phyloP scores from a whole-genome alignment of 2,797 vertebrate species.

The Coregonus sp. region DNA sequence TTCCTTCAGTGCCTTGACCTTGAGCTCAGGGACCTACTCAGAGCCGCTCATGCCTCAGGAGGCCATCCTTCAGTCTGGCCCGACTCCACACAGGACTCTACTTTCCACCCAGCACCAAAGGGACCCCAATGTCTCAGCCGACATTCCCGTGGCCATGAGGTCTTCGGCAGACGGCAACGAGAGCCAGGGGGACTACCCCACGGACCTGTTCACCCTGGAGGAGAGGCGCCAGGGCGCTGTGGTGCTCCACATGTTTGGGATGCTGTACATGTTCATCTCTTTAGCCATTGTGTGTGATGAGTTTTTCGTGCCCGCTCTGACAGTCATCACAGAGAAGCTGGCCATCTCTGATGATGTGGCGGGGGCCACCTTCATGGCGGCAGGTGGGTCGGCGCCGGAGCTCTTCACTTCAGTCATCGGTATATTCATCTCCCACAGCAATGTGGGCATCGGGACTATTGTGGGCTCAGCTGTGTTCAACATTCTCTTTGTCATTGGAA shows the following conservation, averaged over 20 bases:
- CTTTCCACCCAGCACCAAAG: slow-evolving; percentile 81
- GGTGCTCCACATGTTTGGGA: slow-evolving; percentile 90
- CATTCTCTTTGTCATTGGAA: slow-evolving; percentile 98
- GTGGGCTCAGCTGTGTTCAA: slow-evolving; percentile 99
- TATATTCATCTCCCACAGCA: slow-evolving; percentile 97
- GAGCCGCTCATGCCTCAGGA: slow-evolving; percentile 62
- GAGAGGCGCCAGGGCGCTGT: slow-evolving; percentile 88
- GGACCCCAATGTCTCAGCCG: slow-evolving; percentile 73
- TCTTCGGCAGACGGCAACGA: slow-evolving; percentile 69
- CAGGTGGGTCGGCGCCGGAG: slow-evolving; percentile 95
- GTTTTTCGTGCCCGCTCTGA: slow-evolving; percentile 97
- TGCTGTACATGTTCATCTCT: slow-evolving; percentile 99
- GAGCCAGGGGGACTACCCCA: slow-evolving; percentile 86
- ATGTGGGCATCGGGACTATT: slow-evolving; percentile 97
- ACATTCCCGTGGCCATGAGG: slow-evolving; percentile 71
- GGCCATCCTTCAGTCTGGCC: slow-evolving; percentile 62
- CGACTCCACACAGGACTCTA: slow-evolving; percentile 85
- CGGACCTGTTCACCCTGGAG: slow-evolving; percentile 85
- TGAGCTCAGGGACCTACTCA: slow-evolving; percentile 71
- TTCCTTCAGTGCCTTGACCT: slow-evolving; percentile 88
- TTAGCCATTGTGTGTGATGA: slow-evolving; percentile 98
- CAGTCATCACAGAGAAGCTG: slow-evolving; percentile 96
- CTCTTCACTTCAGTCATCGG: slow-evolving; percentile 98
- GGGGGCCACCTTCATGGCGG: slow-evolving; percentile 98
- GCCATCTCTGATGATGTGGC: slow-evolving; percentile 95